A percentile compares a stretch with the other conserved stretches of the same genome.
Evolutionary conservation across 2,888 invertebrate species (phyloP).

Genomic region (Pollenia griseotomentosa): DNA sequence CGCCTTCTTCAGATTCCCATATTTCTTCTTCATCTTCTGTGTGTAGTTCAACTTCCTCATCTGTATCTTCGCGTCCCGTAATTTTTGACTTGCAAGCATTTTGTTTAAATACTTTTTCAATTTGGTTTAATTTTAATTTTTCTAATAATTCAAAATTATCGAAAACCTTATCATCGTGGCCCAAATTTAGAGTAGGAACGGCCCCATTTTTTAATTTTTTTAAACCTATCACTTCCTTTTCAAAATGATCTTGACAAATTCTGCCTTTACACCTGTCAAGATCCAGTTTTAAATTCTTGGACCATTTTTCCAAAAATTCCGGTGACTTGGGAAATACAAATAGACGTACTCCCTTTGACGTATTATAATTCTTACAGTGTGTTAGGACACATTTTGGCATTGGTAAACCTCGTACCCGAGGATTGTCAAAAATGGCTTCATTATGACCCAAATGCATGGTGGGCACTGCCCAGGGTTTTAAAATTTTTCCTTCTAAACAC

Average conservation of each 20-base stretch:
- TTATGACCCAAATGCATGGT: conserved; percentile 78
- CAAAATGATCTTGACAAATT: conserved; percentile 80
- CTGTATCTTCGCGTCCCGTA: conserved; percentile 27
- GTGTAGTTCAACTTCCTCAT: conserved; percentile 50
- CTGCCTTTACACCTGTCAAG: conserved; percentile 77
- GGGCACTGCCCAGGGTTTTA: conserved; percentile 80
- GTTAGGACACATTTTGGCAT: conserved; percentile 78
- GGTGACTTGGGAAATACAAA: conserved; percentile 78
- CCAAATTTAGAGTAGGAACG: conserved; percentile 79
- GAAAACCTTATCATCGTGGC: conserved; percentile 78
- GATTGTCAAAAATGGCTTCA: conserved; percentile 79
- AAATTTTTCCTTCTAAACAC: conserved; percentile 79
- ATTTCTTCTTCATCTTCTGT: conserved; percentile 66
- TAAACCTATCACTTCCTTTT: conserved; percentile 77
- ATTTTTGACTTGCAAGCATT: conserved; percentile 19
- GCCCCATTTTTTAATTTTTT: conserved; percentile 79
- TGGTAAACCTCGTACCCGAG: conserved; percentile 77
- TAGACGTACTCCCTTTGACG: conserved; percentile 77
- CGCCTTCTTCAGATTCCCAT: conserved; percentile 54
- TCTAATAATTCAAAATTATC: conserved; percentile 77
- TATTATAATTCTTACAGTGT: conserved; percentile 77
- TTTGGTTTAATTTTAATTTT: conserved; percentile 48
- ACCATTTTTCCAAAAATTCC: conserved; percentile 77
- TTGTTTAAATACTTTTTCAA: conserved; percentile 25
- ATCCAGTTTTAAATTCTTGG: conserved; percentile 77